Base-by-base conservation (phyloP, 1,140 invertebrate genomes). In the Leptinotarsa undecemlineata region DNA sequence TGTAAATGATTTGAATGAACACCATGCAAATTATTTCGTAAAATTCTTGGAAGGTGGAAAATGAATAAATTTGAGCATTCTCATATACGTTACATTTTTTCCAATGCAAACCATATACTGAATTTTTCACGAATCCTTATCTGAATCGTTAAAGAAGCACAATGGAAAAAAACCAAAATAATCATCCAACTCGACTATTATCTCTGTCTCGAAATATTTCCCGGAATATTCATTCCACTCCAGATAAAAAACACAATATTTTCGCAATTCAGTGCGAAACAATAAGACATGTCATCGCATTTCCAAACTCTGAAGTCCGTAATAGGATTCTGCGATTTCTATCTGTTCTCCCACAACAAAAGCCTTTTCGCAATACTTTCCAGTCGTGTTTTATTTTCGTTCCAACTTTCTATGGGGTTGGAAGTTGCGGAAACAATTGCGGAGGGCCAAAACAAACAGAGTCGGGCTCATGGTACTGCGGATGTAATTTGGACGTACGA, bases 401-500 rank as follows among this genome's bases (percentile, higher is more conserved):
- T 64, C 60, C 71, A 77, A 77, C 73, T 77, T 77, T 67, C 70
- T 48, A 20, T 70, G 14, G 33, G 48, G 63, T 76, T 76, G 79
- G 78, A 79, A 81, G 77, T 73, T 76, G 76, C 74, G 74, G 79
- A 68, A 79, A 79, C 76, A 79, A 79, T 81, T 81, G 79, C 76
- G 74, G 72, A 67, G 73, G 69, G 67, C 73, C 64, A 61, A 73
- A 73, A 68, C 71, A 76, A 76, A 51, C 68, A 60, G 68, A 26
- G 61, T 61, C 33, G 66, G 62, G 48, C 51, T 64, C 73, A 48
- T 47, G 71, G 77, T 64, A 61, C 15, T 20, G 23, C 19, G 23
- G 47, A 63, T 57, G 42, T 42, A 69, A 51, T 69, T 69, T 51
- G 51, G 51, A 57, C 51, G n/a, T 57, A 57, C 51, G 6, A 57